Percentiles rank a stretch among this genome's conserved stretches.
phyloP scores from a whole-genome alignment of 2,797 vertebrate species.

The Thamnophis elegans region DNA sequence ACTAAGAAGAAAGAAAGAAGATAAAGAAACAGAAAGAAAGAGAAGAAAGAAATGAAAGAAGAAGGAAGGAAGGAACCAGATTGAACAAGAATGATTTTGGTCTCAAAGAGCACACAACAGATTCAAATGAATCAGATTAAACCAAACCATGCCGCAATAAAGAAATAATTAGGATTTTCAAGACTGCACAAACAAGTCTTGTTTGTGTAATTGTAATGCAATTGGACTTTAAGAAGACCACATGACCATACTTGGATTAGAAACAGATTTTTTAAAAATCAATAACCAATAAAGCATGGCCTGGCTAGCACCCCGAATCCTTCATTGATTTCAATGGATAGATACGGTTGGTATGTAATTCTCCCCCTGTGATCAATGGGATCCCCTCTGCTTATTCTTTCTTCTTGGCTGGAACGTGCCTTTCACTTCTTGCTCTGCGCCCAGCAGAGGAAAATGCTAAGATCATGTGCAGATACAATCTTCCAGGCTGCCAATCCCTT shows the following conservation, averaged over 20 bases:
- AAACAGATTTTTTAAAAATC: background rate
- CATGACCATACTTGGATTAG: background rate
- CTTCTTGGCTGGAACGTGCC: background rate
- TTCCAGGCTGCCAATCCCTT: background rate
- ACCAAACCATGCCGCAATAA: background rate
- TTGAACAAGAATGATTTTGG: background rate
- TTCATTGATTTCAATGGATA: background rate
- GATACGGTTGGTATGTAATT: background rate
- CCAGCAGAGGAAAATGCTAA: background rate
- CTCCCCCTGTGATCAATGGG: background rate
- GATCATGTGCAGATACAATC: background rate
- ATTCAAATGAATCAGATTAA: background rate
- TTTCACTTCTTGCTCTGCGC: background rate
- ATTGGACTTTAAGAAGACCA: background rate
- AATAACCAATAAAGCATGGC: background rate
- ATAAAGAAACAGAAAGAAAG: no score
- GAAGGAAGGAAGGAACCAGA: background rate
- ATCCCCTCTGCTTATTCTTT: background rate
- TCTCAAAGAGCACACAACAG: background rate
- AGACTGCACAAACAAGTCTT: background rate
- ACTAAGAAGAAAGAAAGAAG: no score
- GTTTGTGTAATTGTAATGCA: no score
- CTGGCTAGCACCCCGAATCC: background rate
- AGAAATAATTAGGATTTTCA: background rate
- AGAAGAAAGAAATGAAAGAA: no score